Evolutionary conservation across 2,113 vertebrate genomes (phyloP).

Genomic region (Protobothrops flavoviridis): DNA sequence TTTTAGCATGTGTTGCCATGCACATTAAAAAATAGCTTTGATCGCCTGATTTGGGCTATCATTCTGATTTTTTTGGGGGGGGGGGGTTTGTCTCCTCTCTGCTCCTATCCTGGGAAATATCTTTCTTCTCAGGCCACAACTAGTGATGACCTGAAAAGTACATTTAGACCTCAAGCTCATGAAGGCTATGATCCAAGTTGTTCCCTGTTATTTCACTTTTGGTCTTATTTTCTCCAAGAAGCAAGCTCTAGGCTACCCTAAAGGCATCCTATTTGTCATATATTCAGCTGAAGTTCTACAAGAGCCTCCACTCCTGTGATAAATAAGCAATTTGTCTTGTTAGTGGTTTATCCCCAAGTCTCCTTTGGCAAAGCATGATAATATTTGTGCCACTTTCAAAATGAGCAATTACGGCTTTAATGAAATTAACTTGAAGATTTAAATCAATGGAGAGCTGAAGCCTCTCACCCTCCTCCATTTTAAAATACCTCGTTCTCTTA

Average conservation of each 20-base stretch:
- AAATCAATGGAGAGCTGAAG: slow-evolving; percentile 22
- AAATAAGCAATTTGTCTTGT: slow-evolving; percentile 10
- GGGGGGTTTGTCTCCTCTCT: background rate
- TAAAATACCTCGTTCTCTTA: slow-evolving; percentile 11
- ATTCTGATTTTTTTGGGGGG: background rate
- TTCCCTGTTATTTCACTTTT: slow-evolving; percentile 6
- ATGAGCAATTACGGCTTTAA: slow-evolving; percentile 29
- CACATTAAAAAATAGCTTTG: background rate
- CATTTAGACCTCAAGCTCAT: background rate
- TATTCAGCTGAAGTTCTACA: slow-evolving; percentile 1
- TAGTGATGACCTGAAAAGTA: background rate
- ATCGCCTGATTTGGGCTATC: background rate
- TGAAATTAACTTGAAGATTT: slow-evolving; percentile 43
- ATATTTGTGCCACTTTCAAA: slow-evolving; percentile 20
- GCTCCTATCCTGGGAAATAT: background rate
- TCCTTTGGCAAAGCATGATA: slow-evolving; percentile 2
- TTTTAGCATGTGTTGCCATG: background rate
- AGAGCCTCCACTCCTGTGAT: background rate
- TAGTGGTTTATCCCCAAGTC: background rate
- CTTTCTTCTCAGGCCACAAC: background rate
- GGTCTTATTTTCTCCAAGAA: background rate
- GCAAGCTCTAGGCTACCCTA: background rate
- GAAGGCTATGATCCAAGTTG: background rate
- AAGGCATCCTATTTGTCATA: background rate
- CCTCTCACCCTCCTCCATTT: background rate